These are phyloP conservation scores for Percopsis transmontana DNA, from an alignment of 2,113 vertebrate species.

Conservation along the genomic window DNA sequence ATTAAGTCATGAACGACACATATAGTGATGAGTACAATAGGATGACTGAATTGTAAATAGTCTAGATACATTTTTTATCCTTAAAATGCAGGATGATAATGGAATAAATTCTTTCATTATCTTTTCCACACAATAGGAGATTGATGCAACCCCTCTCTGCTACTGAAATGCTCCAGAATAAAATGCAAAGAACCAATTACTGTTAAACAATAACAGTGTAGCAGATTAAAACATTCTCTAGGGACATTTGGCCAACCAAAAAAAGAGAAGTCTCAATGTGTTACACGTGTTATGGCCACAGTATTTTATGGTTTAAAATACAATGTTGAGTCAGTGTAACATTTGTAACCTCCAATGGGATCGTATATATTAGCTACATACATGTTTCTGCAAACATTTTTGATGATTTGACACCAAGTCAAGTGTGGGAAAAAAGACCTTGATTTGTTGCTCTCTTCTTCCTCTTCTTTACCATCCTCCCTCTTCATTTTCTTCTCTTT, in stretches of 20 bases:
- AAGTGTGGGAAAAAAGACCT: constrained; percentile 54
- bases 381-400: too few relatives aligned
- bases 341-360: too few relatives aligned
- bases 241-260: neutral
- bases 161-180: too few relatives aligned
- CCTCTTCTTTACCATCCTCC: constrained; percentile 42
- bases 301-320: neutral
- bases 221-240: neutral
- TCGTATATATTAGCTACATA: too few relatives aligned
- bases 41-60: too few relatives aligned
- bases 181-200: too few relatives aligned
- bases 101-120: neutral
- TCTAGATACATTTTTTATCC: too few relatives aligned
- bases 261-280: neutral
- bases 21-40: too few relatives aligned
- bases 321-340: too few relatives aligned
- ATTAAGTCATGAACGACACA: too few relatives aligned
- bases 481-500: constrained; percentile 43
- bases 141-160: too few relatives aligned
- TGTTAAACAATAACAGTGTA: neutral
- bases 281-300: neutral
- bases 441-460: constrained; percentile 50
- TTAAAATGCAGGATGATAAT: neutral
- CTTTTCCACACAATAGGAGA: too few relatives aligned
- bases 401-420: neutral